These are phyloP conservation scores for Clarias pachynema DNA, from an alignment of 2,797 vertebrate genomes.

Conservation along the genomic window DNA sequence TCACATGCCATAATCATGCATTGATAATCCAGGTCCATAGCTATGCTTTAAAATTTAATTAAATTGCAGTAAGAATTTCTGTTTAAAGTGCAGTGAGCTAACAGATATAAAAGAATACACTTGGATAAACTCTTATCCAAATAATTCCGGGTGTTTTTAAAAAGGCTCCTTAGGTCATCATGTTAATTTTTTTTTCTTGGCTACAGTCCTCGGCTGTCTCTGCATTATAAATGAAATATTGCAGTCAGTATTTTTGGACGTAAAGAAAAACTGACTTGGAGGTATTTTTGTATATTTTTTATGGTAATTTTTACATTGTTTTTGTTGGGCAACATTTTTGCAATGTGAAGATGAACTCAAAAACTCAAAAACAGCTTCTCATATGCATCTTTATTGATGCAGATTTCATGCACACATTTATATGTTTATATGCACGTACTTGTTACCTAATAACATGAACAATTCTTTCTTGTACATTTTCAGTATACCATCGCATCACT, in stretches of 20 bases:
- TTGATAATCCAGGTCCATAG: background rate
- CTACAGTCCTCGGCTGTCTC: background rate
- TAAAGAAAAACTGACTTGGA: background rate
- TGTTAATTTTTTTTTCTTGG: background rate
- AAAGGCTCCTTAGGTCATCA: background rate
- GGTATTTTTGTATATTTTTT: slow-evolving; percentile 10
- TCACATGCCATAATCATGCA: background rate
- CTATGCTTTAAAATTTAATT: background rate
- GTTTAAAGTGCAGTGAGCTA: background rate
- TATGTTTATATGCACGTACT: background rate
- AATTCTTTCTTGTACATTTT: background rate
- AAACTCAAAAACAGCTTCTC: background rate
- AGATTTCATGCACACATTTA: background rate
- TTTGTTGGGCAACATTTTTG: background rate
- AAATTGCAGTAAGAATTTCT: background rate
- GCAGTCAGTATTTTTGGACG: background rate
- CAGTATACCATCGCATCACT: background rate
- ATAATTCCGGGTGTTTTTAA: background rate
- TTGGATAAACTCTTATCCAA: background rate
- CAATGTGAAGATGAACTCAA: background rate
- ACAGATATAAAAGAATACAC: background rate
- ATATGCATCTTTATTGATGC: background rate
- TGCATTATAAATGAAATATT: background rate
- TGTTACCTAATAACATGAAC: background rate
- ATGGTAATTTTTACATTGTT: background rate